These are phyloP conservation scores for Microchrysa polita DNA, from an alignment of 2,888 invertebrate genomes.

Conservation along the genomic window DNA sequence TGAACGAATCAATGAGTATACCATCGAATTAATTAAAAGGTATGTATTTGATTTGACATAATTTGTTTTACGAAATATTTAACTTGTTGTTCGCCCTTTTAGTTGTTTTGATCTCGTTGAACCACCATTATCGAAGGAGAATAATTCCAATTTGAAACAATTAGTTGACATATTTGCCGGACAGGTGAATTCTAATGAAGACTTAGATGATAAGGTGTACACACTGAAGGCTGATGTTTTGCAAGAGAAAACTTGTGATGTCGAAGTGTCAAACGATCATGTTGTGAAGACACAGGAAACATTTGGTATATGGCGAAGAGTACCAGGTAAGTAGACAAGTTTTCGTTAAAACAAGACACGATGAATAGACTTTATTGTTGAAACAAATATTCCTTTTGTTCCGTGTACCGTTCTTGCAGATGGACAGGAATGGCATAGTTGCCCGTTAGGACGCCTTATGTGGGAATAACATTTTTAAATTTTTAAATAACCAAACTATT, in stretches of 20 bases:
- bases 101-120: conserved; percentile 58
- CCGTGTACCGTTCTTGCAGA: conserved; percentile 46
- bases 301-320: conserved; percentile 58
- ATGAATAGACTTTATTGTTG: no score
- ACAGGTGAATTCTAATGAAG: conserved; percentile 40
- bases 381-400: no score
- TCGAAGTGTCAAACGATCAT: neutral
- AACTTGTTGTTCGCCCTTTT: conserved; percentile 13
- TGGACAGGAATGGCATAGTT: conserved; percentile 57
- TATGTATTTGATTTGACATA: conserved; percentile 50
- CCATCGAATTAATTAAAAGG: conserved; percentile 57
- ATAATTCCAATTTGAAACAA: conserved; percentile 51
- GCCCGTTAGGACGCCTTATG: conserved; percentile 59
- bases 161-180: conserved; percentile 53
- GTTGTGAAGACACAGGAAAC: conserved; percentile 41
- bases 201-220: neutral
- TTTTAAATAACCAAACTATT: no score
- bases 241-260: conserved; percentile 15
- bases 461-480: conserved; percentile 53
- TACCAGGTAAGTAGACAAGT: conserved; percentile 54
- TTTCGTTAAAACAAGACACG: no score
- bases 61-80: neutral
- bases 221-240: conserved; percentile 5
- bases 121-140: conserved; percentile 53
- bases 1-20: conserved; percentile 54